Conservation (phyloP, 2,888 invertebrate genomes). For the Crocallis elinguaria region DNA sequence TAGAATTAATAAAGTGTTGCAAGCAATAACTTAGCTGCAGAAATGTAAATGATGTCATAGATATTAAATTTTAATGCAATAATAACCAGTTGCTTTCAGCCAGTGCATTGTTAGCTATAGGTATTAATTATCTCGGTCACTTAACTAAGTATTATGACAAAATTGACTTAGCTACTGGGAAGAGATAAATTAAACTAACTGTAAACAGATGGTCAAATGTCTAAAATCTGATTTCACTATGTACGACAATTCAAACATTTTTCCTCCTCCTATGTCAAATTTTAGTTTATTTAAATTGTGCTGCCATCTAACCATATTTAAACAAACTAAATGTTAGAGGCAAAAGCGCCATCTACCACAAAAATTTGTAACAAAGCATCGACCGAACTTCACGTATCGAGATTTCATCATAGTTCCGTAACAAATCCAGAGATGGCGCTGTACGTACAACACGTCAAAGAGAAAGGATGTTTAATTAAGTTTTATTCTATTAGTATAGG, state of each 20-base stretch:
- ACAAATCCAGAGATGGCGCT: constrained; percentile 45
- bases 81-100: background rate
- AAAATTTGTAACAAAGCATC: background rate
- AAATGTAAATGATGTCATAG: constrained; percentile 44
- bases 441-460: background rate
- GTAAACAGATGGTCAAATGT: too few species aligned
- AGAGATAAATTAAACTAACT: too few species aligned
- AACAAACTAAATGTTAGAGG: background rate
- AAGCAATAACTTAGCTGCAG: constrained; percentile 20
- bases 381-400: background rate
- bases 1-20: constrained; percentile 17
- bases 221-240: too few species aligned
- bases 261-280: background rate
- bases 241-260: background rate
- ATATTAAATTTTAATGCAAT: constrained; percentile 34
- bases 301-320: constrained; percentile 6
- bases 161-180: too few species aligned
- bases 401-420: background rate
- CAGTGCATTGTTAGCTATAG: background rate
- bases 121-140: too few species aligned
- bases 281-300: background rate
- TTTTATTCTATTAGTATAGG: constrained; percentile 26
- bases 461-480: background rate
- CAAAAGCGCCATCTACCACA: constrained; percentile 36
- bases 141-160: too few species aligned